phyloP scores from a whole-genome alignment of 2,888 invertebrate genomes.

The Ectobius pallidus region DNA sequence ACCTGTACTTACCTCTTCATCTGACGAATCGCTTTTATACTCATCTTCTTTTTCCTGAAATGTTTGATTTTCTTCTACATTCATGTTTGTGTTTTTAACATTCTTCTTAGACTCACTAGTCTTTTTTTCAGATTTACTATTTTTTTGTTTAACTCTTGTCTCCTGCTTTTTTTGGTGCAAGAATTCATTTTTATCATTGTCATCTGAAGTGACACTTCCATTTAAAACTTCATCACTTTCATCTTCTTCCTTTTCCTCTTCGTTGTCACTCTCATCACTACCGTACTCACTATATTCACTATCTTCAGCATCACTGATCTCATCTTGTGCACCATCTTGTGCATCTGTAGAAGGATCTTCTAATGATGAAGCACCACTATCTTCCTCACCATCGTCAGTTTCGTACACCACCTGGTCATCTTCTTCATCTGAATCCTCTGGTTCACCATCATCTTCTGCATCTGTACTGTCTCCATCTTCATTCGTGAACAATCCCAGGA shows the following conservation, averaged over 20 bases:
- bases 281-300: constrained; percentile 36
- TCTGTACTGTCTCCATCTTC: constrained; percentile 57
- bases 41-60: constrained; percentile 33
- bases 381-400: constrained; percentile 49
- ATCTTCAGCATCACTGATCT: constrained; percentile 37
- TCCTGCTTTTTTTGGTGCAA: not conserved
- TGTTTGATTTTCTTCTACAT: constrained; percentile 25
- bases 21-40: constrained; percentile 79
- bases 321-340: not conserved
- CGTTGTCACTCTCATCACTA: constrained; percentile 36
- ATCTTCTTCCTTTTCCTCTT: constrained; percentile 35
- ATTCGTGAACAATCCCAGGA: constrained; percentile 44
- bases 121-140: constrained; percentile 37
- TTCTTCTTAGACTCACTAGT: constrained; percentile 35
- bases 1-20: constrained; percentile 81
- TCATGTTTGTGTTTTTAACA: constrained; percentile 33
- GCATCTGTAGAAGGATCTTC: constrained; percentile 32
- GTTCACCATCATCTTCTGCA: constrained; percentile 53
- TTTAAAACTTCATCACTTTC: constrained; percentile 46
- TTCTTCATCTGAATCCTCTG: constrained; percentile 52
- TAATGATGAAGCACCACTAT: constrained; percentile 45
- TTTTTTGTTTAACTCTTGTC: constrained; percentile 32
- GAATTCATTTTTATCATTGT: not conserved
- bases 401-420: constrained; percentile 50
- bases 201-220: constrained; percentile 22